Evolutionary conservation across 2,888 invertebrate genomes (phyloP), one percentile per base, ranked within the genome.

Genomic region (Agrilus mali): DNA sequence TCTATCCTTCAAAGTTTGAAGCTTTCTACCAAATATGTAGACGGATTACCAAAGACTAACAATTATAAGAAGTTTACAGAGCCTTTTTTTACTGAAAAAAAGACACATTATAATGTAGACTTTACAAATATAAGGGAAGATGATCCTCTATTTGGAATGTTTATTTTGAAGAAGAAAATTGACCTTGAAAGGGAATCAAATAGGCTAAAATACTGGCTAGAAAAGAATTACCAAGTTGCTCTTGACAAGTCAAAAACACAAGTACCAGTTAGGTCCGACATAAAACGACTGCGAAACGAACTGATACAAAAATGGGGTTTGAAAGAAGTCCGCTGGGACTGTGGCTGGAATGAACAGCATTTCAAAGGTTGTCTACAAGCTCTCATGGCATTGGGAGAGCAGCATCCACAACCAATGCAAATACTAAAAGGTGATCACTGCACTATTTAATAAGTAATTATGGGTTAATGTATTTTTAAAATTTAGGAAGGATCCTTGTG

Each of bases 361-460:
- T 90, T 88, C 57, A 74, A 89, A 55, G 93, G 92, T n/a, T 90
- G 90, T 56, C 69, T 95, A 4, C 81, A 86, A 57, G 87, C 90
- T 49, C 79, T 95, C 36, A 78, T 78, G 48, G 77, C 84, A 2
- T 66, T 94, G 36, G 76, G 80, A 0, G 71, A 78, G 36, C 82
- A 90, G 56, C 86, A 93, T 68, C 73, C 80, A 1, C 72, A 78
- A 41, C 69, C 76, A 46, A 80, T 88, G 78, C 59, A 67, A 39
- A 73, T 78, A 53, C 69, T 93, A 48, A 74, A 74, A 67, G 78
- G 79, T 73, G 52, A 50, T 39, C 14, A 13, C 12, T 36, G n/a
- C 6, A 15, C 12, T 16, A 34, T 34, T n/a, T 22, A 33, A 33
- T 32, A n/a, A n/a, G n/a, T n/a, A 13, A 34, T 36, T 15, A 34